These are phyloP conservation scores for Drosophila tropicalis DNA, from an alignment of 1,140 invertebrate genomes.

Conservation along the genomic window DNA sequence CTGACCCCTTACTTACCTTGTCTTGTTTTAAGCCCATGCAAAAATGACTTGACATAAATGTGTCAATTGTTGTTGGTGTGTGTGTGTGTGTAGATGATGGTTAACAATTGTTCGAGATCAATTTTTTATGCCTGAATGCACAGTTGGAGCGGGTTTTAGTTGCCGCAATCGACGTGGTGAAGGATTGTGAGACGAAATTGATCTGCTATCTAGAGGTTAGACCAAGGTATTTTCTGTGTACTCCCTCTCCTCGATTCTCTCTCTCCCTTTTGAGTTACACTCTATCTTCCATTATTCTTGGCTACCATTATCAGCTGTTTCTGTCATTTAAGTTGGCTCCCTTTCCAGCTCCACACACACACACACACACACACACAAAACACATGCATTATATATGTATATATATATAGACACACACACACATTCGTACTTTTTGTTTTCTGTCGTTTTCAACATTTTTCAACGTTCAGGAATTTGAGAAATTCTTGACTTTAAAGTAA, in stretches of 20 bases:
- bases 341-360: conserved; percentile 31
- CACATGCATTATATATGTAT: conserved; percentile 18
- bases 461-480: conserved; percentile 70
- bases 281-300: too few relatives aligned
- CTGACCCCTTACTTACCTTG: not conserved
- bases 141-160: conserved; percentile 8
- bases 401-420: conserved; percentile 31
- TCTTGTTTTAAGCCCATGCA: not conserved
- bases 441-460: conserved; percentile 69
- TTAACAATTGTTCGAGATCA: conserved; percentile 2
- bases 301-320: conserved; percentile 48
- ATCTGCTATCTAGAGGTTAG: conserved; percentile 16
- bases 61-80: conserved; percentile 1
- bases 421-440: conserved; percentile 48
- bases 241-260: not conserved
- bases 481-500: conserved; percentile 73
- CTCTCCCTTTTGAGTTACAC: too few relatives aligned
- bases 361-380: not conserved
- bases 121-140: conserved; percentile 16
- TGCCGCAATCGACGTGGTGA: not conserved
- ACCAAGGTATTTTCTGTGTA: conserved; percentile 3
- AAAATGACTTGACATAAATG: conserved; percentile 1
- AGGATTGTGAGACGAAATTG: conserved; percentile 15
- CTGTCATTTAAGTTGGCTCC: conserved; percentile 56
- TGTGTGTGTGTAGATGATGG: not conserved